These are phyloP conservation scores for Caenorhabditis elegans DNA, from an alignment of 1,140 invertebrate genomes.

Conservation along the genomic window WBcel235 BX284605.5:19947001-19947500, in stretches of 20 bases:
- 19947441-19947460: no score
- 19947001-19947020: conserved; percentile 89
- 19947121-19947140: conserved; percentile 94
- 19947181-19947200: conserved; percentile 76
- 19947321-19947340: neutral
- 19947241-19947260: neutral
- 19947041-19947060: neutral
- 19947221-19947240: conserved; percentile 88
- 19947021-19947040: conserved; percentile 83
- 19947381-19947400: no score
- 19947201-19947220: conserved; percentile 88
- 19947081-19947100: conserved; percentile 93
- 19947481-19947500: no score
- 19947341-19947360: neutral
- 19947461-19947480: no score
- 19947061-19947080: neutral
- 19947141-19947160: conserved; percentile 96
- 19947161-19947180: conserved; percentile 98
- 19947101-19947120: conserved; percentile 93
- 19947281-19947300: neutral
- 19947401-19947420: no score
- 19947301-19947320: neutral
- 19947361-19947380: no score
- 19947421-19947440: no score
- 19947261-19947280: neutral